A percentile compares a stretch with the other conserved stretches of the same genome.
Conservation (phyloP, 1,140 invertebrate genomes). For the Trachelipus rathkii region DNA sequence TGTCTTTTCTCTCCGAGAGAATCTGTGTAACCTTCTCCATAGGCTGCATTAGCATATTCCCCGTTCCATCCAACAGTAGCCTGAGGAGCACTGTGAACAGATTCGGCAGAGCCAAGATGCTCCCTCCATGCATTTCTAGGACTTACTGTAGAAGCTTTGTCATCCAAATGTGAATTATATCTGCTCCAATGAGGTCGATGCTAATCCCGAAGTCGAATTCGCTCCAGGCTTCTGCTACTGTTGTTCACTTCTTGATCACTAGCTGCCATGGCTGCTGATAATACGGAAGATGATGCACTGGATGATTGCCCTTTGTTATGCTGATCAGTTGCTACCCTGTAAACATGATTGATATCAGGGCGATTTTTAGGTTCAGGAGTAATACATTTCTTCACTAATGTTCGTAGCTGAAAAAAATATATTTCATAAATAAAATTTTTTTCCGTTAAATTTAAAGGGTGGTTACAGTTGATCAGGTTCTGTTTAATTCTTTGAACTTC, state of each 20-base stretch:
- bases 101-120: neutral
- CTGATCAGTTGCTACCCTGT: slow-evolving; percentile 4
- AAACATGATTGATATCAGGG: slow-evolving; percentile 58
- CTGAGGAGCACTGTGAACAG: neutral
- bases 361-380: slow-evolving; percentile 58
- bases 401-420: slow-evolving; percentile 54
- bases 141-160: neutral
- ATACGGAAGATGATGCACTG: neutral
- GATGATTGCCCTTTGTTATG: neutral
- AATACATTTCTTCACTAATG: slow-evolving; percentile 59
- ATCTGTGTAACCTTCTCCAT: neutral
- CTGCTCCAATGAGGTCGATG: neutral
- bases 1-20: neutral
- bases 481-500: neutral
- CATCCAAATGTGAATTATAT: neutral
- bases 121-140: neutral
- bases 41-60: neutral
- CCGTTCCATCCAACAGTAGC: neutral
- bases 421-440: slow-evolving; percentile 10
- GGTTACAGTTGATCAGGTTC: too few species aligned
- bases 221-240: neutral
- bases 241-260: neutral
- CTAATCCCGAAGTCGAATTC: neutral
- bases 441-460: too few species aligned
- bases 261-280: neutral